Base-by-base conservation (phyloP, 2,888 invertebrate species). In the Graphium colonna region DNA sequence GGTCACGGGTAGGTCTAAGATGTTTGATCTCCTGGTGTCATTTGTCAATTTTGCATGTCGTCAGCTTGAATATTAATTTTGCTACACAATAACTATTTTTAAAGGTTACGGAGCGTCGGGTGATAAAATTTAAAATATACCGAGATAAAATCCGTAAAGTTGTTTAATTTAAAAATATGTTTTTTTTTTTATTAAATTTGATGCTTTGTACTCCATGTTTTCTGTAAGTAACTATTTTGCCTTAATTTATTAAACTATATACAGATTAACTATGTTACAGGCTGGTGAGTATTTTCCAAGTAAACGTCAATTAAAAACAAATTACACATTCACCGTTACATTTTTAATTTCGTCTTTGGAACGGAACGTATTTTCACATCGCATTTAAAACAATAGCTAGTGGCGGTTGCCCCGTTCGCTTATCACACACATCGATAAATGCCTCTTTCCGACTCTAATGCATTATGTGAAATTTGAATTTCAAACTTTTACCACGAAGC, bases 361-460 rank as follows among this genome's bases (percentile, higher is more conserved):
- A 79, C 66, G 70, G 66, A 78, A 71, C 69, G 65, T 75, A 78
- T 82, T 81, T 79, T 84, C 85, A 78, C 85, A 85, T 72, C 65
- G 67, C 56, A 52, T 60, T 61, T 79, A 78, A 83, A 82, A 88
- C 87, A 88, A 87, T 88, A 77, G 87, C 81, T 78, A 80, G 79
- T 76, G 75, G 73, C 83, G 75, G 83, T 84, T 82, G 79, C 72
- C 58, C 71, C 73, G 73, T 70, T 73, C 47, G 66, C 74, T 83
- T 82, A 84, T 87, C 85, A 65, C 68, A 62, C 57, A 64, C 79
- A 87, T 87, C 85, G 75, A 78, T 77, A 78, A 79, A 81, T 82
- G 73, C 78, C 78, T 85, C 83, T 82, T 82, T 78, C 70, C 69
- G 73, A 69, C 75, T 69, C 66, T 71, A 74, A 68, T 65, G 74